These are phyloP conservation scores for Danio rerio DNA, from an alignment of 2,113 vertebrate genomes.

Conservation along the genomic window DNA sequence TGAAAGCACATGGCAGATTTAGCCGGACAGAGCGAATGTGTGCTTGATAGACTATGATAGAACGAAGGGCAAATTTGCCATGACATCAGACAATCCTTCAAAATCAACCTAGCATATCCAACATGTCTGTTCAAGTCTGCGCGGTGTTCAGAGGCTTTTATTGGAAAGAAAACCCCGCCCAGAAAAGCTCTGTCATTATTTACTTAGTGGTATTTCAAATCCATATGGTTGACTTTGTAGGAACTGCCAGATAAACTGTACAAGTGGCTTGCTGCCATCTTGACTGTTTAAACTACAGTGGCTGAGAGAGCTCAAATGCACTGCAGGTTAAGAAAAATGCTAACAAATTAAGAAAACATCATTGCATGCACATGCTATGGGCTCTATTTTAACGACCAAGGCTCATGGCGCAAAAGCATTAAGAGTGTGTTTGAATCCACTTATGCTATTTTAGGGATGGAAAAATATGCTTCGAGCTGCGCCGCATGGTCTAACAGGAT, in stretches of 20 bases:
- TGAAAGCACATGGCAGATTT: conserved; percentile 20
- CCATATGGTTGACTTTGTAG: neutral
- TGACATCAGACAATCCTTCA: neutral
- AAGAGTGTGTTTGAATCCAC: too few relatives aligned
- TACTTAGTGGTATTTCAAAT: neutral
- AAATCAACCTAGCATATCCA: neutral
- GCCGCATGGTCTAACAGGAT: too few relatives aligned
- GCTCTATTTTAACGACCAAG: too few relatives aligned
- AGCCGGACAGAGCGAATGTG: conserved; percentile 53
- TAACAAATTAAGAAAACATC: too few relatives aligned
- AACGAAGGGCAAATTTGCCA: neutral
- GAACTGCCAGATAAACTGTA: neutral
- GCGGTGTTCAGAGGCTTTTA: neutral
- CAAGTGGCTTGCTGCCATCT: too few relatives aligned
- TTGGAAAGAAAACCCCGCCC: neutral
- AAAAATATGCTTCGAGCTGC: too few relatives aligned
- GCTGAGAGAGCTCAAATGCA: too few relatives aligned
- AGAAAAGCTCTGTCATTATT: neutral
- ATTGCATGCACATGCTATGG: too few relatives aligned
- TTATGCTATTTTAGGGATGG: too few relatives aligned
- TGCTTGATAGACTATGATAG: neutral
- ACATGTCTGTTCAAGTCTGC: neutral
- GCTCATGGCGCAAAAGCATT: too few relatives aligned
- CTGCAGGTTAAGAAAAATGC: too few relatives aligned
- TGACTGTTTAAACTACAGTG: too few relatives aligned